Evolutionary conservation across 1,140 invertebrate genomes (phyloP), one percentile per base, ranked within the genome.

Genomic region (Chymomyza costata): DNA sequence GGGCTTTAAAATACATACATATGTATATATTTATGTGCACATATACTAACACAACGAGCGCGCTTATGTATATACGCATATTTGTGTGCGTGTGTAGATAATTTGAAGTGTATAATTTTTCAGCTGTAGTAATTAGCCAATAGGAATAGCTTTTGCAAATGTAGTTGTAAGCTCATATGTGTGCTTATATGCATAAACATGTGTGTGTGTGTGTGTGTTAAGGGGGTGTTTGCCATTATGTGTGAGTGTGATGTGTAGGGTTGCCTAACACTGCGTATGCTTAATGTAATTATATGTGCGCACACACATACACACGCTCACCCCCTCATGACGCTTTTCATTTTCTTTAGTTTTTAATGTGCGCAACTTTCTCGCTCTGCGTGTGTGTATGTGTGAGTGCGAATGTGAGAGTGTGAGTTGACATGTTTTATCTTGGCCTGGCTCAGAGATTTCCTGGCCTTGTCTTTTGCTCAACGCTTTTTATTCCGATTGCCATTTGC

Each of bases 81-180:
- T 8, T 5, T 8, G 49, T 34, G 41, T 48, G 45, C 32, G 21
- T 60, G 67, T 78, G 71, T 65, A 76, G 59, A 76, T 78, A 78
- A 78, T 66, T 52, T 45, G 49, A 40, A 39, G 65, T 54, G 66
- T 54, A 59, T 52, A 52, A 52, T 48, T 47, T 63, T 57, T 38
- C 54, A 62, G 47, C 40, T 54, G 46, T 50, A 71, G 66, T 78
- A 78, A 78, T 78, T 78, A 78, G 71, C 71, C 71, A 78, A 78
- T 78, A 67, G 71, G 71, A 78, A 78, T 64, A 64, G 71, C 71
- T 71, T 65, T 70, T 57, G 63, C 71, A 15, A 25, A 43, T 65
- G 44, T 40, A 60, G 56, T 65, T 57, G 60, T 55, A 50, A 51
- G 65, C 43, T n/a, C n/a, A n/a, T n/a, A n/a, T n/a, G n/a, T n/a